Percentiles rank a stretch among this genome's conserved stretches.
These are phyloP conservation scores for Monochamus alternatus DNA, from an alignment of 2,888 invertebrate genomes.

Conservation along the genomic window DNA sequence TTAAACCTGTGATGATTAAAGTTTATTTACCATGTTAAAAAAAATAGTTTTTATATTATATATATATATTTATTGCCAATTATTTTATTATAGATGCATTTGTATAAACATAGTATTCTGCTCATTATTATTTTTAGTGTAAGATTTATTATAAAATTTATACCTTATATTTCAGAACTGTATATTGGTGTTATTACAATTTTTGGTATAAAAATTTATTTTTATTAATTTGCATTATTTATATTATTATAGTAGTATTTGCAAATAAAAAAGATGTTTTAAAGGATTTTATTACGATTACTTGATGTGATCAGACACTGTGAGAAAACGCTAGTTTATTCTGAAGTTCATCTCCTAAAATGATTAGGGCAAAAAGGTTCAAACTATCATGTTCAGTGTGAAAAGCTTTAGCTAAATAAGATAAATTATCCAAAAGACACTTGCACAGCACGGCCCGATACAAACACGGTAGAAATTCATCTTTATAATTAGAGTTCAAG, in stretches of 20 bases:
- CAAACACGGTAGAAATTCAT: too few species aligned
- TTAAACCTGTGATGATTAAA: constrained; percentile 34
- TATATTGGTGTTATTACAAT: not conserved
- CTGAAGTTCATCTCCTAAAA: too few species aligned
- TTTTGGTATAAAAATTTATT: not conserved
- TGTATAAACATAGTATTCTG: constrained; percentile 22
- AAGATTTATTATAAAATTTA: constrained; percentile 21
- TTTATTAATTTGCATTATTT: not conserved
- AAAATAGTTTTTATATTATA: constrained; percentile 24
- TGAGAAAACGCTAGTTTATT: too few species aligned
- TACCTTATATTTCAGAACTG: constrained; percentile 21
- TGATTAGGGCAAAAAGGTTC: too few species aligned
- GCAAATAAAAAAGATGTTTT: not conserved
- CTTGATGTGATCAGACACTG: too few species aligned
- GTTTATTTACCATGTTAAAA: constrained; percentile 23
- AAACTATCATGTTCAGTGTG: too few species aligned
- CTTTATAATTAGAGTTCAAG: too few species aligned
- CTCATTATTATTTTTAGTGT: constrained; percentile 17
- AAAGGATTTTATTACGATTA: not conserved
- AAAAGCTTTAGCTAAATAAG: too few species aligned
- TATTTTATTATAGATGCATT: constrained; percentile 23
- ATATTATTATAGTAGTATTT: constrained; percentile 24
- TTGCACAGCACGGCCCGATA: too few species aligned
- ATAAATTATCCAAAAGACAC: too few species aligned
- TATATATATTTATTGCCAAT: constrained; percentile 27